These are phyloP conservation scores for Volucella bombylans DNA, from an alignment of 2,888 invertebrate genomes.

Conservation along the genomic window DNA sequence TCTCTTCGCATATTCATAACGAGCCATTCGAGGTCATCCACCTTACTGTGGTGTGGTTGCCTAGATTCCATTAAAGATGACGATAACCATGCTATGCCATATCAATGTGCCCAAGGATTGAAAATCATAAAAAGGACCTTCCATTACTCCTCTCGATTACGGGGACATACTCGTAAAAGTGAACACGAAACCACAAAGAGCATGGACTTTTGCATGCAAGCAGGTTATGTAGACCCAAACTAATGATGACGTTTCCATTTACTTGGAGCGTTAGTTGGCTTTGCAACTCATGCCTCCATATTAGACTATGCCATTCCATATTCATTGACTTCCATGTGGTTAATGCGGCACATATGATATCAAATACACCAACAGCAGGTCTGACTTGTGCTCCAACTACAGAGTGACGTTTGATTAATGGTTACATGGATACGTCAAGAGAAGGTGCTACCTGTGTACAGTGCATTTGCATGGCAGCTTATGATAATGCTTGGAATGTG, in stretches of 20 bases:
- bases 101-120: constrained; percentile 4
- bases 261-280: not conserved
- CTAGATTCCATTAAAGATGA: not conserved
- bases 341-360: constrained; percentile 21
- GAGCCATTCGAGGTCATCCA: constrained; percentile 33
- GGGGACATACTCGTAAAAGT: not conserved
- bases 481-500: not conserved
- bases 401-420: not conserved
- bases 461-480: no score
- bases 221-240: constrained; percentile 38
- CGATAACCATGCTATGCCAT: constrained; percentile 14
- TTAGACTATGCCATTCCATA: not conserved
- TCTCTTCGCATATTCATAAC: constrained; percentile 58
- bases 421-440: not conserved
- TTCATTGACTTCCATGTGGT: constrained; percentile 35
- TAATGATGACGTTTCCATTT: constrained; percentile 35
- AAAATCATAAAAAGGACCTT: constrained; percentile 28
- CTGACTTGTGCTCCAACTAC: constrained; percentile 14
- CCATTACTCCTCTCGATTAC: not conserved
- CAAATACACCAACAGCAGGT: constrained; percentile 11
- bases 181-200: constrained; percentile 5
- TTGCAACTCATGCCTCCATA: not conserved
- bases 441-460: constrained; percentile 2
- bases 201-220: constrained; percentile 35
- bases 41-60: not conserved